Conservation (phyloP, 2,113 vertebrate species). For the Agapornis roseicollis region DNA sequence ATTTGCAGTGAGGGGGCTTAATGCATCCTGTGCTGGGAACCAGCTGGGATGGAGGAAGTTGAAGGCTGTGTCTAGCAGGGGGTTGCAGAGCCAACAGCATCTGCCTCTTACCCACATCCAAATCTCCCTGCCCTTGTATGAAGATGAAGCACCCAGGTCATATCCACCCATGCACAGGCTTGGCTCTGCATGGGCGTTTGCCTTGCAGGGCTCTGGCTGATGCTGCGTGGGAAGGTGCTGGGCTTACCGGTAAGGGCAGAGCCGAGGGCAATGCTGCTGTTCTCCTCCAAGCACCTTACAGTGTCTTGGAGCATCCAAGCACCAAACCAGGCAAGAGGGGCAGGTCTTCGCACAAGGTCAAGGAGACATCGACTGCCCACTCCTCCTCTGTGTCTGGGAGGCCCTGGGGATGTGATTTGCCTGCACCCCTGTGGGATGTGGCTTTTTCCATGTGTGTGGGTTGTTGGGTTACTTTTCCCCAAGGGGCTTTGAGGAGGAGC, state of each 20-base stretch:
- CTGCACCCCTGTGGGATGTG: neutral
- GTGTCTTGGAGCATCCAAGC: neutral
- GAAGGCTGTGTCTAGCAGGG: neutral
- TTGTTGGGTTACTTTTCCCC: neutral
- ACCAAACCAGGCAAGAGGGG: neutral
- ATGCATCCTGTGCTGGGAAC: neutral
- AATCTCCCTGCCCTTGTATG: fast-evolving
- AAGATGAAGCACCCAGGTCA: neutral
- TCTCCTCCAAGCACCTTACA: neutral
- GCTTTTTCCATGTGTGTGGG: neutral
- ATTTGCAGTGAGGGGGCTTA: neutral
- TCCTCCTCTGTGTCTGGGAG: neutral
- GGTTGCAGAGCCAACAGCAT: neutral
- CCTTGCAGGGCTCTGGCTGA: neutral
- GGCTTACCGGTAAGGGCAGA: fast-evolving
- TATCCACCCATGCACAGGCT: neutral
- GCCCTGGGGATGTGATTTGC: fast-evolving
- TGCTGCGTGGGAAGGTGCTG: neutral
- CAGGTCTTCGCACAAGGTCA: neutral
- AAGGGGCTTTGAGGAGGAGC: neutral
- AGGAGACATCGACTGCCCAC: neutral
- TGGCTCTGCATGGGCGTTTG: neutral
- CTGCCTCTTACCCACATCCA: fast-evolving
- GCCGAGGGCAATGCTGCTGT: neutral
- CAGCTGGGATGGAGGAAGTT: neutral